phyloP scores from a whole-genome alignment of 1,140 invertebrate species.

The Heliconius nattereri region DNA sequence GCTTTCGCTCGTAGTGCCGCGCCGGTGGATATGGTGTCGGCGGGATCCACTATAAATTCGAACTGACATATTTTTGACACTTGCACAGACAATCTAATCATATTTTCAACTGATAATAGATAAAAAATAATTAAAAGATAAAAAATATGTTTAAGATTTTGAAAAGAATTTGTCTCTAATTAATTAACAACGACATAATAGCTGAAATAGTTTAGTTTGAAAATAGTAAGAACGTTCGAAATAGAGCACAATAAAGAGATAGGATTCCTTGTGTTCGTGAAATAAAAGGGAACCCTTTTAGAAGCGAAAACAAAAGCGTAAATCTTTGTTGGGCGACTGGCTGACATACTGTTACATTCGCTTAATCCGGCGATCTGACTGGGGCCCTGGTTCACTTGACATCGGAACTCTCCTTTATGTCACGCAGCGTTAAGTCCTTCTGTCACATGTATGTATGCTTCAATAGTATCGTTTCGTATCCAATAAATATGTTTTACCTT shows the following conservation, averaged over 20 bases:
- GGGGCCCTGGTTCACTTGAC: conserved; percentile 50
- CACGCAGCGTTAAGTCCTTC: conserved; percentile 27
- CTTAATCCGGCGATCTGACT: conserved; percentile 74
- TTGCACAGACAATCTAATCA: conserved; percentile 22
- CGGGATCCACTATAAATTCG: conserved; percentile 64
- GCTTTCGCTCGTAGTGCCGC: conserved; percentile 67
- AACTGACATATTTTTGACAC: conserved; percentile 50
- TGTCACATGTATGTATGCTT: conserved; percentile 28
- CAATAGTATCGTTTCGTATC: conserved; percentile 16
- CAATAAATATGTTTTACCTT: not conserved
- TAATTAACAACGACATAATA: conserved; percentile 10
- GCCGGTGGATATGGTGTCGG: conserved; percentile 55
- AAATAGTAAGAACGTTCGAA: conserved; percentile 4
- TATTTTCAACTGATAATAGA: not conserved
- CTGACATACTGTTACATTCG: conserved; percentile 72
- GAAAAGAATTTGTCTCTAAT: not conserved
- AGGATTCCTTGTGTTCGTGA: conserved; percentile 19
- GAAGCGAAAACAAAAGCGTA: conserved; percentile 67
- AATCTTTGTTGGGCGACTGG: conserved; percentile 66
- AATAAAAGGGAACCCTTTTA: conserved; percentile 56
- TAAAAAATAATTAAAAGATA: not conserved
- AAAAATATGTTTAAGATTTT: not conserved
- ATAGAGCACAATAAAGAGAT: conserved; percentile 18
- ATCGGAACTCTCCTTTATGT: conserved; percentile 31
- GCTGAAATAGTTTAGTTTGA: not conserved